Percentiles rank a stretch among this genome's conserved stretches.
phyloP scores from a whole-genome alignment of 2,888 invertebrate genomes.

The Lasius fuliginosus region DNA sequence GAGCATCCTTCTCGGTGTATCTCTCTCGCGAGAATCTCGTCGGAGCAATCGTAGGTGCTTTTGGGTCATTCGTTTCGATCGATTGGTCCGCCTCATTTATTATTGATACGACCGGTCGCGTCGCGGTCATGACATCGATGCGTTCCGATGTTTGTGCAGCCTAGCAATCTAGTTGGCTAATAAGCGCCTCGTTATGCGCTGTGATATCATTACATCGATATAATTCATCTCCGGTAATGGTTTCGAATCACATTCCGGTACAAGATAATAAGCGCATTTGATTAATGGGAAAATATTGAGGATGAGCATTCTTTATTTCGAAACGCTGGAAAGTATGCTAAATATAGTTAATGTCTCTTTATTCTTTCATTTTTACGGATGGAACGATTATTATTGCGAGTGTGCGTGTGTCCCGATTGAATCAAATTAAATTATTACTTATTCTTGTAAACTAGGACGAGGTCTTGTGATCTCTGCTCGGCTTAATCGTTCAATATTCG shows the following conservation, averaged over 20 bases:
- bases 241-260: not conserved
- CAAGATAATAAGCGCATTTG: not conserved
- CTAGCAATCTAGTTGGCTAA: slow-evolving; percentile 20
- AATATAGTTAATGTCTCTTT: not conserved
- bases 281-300: not conserved
- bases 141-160: slow-evolving; percentile 35
- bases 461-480: not conserved
- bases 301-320: not conserved
- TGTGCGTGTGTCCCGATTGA: not conserved
- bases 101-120: slow-evolving; percentile 56
- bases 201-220: not conserved
- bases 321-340: not conserved
- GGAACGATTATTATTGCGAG: not conserved
- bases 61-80: slow-evolving; percentile 65
- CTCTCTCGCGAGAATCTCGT: slow-evolving; percentile 13
- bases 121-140: slow-evolving; percentile 27
- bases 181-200: slow-evolving; percentile 13
- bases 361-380: not conserved
- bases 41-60: slow-evolving; percentile 47
- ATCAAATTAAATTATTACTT: not conserved
- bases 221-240: not conserved
- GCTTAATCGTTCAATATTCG: not conserved
- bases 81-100: slow-evolving; percentile 65
- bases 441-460: not conserved
- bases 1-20: slow-evolving; percentile 12